These are phyloP conservation scores for Ormyrus labotus DNA, from an alignment of 2,888 invertebrate genomes.

Conservation along the genomic window DNA sequence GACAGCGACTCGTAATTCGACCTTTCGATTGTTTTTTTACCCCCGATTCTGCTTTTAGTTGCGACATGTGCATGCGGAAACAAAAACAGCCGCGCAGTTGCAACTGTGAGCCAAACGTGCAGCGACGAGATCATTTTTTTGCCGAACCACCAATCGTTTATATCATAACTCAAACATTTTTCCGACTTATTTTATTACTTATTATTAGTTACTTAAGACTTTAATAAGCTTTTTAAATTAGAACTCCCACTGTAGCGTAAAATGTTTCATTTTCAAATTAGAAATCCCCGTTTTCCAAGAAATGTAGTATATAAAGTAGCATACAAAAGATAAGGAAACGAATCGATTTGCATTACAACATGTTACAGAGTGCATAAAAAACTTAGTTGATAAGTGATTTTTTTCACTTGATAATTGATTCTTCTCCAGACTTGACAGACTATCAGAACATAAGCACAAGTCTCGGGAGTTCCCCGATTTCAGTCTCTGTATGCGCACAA, in stretches of 20 bases:
- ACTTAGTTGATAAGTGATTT: too few relatives aligned
- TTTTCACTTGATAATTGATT: too few relatives aligned
- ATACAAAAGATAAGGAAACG: neutral
- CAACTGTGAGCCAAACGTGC: conserved; percentile 5
- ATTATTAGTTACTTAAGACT: conserved; percentile 30
- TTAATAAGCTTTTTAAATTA: conserved; percentile 27
- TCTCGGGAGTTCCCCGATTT: too few relatives aligned
- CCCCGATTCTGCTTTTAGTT: neutral
- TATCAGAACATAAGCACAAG: too few relatives aligned
- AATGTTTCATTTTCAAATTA: too few relatives aligned
- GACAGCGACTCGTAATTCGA: conserved; percentile 7
- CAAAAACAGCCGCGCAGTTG: neutral
- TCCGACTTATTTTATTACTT: conserved; percentile 35
- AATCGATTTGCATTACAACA: too few relatives aligned
- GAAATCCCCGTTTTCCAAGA: too few relatives aligned
- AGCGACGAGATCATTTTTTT: conserved; percentile 26
- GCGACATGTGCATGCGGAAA: too few relatives aligned
- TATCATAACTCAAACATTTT: conserved; percentile 35
- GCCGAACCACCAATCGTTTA: conserved; percentile 10
- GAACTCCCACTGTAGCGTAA: neutral
- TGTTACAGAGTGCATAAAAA: too few relatives aligned
- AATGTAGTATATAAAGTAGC: too few relatives aligned
- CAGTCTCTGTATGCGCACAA: too few relatives aligned
- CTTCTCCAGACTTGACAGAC: too few relatives aligned
- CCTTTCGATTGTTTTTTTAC: conserved; percentile 7